phyloP scores from a whole-genome alignment of 1,140 invertebrate species.

The Drepana arcuata region DNA sequence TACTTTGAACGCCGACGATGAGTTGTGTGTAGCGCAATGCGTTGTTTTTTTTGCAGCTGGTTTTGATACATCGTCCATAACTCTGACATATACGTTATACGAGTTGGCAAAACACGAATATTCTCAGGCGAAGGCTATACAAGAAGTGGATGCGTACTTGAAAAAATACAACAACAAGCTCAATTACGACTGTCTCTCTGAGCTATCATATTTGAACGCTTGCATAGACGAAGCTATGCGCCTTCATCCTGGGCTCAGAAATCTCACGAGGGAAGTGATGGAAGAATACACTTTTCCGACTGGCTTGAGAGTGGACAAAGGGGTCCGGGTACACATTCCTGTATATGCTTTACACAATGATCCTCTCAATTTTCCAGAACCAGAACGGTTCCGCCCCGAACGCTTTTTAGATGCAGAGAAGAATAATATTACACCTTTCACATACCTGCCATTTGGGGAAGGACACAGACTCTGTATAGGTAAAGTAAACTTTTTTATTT shows the following conservation, averaged over 20 bases:
- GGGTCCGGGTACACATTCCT: constrained; percentile 27
- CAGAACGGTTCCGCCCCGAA: constrained; percentile 71
- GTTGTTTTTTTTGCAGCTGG: constrained; percentile 37
- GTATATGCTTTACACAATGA: constrained; percentile 64
- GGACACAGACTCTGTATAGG: constrained; percentile 78
- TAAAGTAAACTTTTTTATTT: constrained; percentile 31
- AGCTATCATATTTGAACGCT: constrained; percentile 42
- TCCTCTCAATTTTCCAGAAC: constrained; percentile 63
- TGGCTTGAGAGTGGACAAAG: constrained; percentile 25
- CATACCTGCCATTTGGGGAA: constrained; percentile 76
- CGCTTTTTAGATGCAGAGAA: constrained; percentile 67
- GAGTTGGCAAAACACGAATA: constrained; percentile 73
- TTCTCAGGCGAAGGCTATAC: constrained; percentile 67
- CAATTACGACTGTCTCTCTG: constrained; percentile 45
- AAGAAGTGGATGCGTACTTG: constrained; percentile 71
- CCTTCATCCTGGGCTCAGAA: constrained; percentile 41
- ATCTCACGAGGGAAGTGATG: constrained; percentile 28
- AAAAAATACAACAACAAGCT: constrained; percentile 42
- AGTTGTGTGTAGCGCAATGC: constrained; percentile 45
- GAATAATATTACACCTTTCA: constrained; percentile 24
- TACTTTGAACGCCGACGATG: constrained; percentile 18
- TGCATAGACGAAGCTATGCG: constrained; percentile 36
- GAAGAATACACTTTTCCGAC: constrained; percentile 52
- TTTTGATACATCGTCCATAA: constrained; percentile 54
- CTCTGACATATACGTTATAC: constrained; percentile 71